Conservation (phyloP, 2,888 invertebrate genomes). For the Phalera bucephala region DNA sequence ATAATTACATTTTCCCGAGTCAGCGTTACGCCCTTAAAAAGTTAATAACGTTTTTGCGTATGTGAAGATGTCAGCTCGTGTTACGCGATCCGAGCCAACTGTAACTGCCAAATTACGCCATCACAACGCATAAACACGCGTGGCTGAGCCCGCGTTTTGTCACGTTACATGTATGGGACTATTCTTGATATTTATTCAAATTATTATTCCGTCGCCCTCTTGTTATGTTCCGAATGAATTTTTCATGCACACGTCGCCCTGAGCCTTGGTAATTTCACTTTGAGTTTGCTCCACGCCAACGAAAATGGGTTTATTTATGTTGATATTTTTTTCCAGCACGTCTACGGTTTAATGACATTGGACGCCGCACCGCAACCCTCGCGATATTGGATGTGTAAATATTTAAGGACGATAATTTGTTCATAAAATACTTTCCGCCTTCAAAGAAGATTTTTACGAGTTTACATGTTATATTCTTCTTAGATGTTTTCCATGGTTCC, state of each 20-base stretch:
- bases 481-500: constrained; percentile 1
- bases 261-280: constrained; percentile 78
- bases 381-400: constrained; percentile 51
- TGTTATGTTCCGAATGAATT: constrained; percentile 78
- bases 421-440: constrained; percentile 37
- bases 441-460: constrained; percentile 22
- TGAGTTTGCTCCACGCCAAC: constrained; percentile 65
- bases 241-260: constrained; percentile 76
- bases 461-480: constrained; percentile 17
- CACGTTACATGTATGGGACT: constrained; percentile 64
- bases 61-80: constrained; percentile 56
- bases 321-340: constrained; percentile 52
- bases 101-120: constrained; percentile 73
- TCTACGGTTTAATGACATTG: constrained; percentile 50
- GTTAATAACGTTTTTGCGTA: constrained; percentile 74
- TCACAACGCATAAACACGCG: constrained; percentile 73
- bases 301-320: constrained; percentile 73
- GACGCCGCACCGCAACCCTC: constrained; percentile 38
- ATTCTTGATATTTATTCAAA: constrained; percentile 79
- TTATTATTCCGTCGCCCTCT: constrained; percentile 77
- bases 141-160: constrained; percentile 71
- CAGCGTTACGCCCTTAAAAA: constrained; percentile 55
- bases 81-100: constrained; percentile 54
- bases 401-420: constrained; percentile 55
- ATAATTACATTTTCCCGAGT: constrained; percentile 43